Evolutionary conservation across 2,888 invertebrate species (phyloP).

Genomic region (Tetanocera ferruginea): DNA sequence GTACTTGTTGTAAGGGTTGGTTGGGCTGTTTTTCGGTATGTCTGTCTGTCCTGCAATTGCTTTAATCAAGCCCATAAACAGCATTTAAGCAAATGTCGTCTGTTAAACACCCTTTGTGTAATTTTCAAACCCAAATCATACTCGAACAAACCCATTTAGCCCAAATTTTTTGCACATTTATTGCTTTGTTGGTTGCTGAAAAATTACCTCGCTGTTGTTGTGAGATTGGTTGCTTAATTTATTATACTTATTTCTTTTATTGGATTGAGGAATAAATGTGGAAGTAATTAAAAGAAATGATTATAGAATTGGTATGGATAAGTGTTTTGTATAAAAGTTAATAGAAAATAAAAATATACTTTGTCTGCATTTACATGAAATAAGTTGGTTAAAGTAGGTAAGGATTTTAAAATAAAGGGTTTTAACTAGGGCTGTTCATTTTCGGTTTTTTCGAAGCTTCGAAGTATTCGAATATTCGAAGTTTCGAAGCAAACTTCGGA

Average conservation of each 20-base stretch:
- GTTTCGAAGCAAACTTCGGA: no score
- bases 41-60: not conserved
- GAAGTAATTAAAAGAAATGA: no score
- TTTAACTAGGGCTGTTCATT: no score
- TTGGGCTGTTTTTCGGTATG: not conserved
- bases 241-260: not conserved
- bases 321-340: no score
- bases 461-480: no score
- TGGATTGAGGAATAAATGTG: not conserved
- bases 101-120: not conserved
- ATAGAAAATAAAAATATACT: no score
- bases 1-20: not conserved
- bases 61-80: slow-evolving; percentile 21
- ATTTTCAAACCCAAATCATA: not conserved
- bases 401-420: no score
- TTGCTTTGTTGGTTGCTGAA: not conserved
- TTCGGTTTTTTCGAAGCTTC: no score
- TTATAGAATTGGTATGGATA: no score
- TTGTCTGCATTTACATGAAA: no score
- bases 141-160: not conserved
- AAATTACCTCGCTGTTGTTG: not conserved
- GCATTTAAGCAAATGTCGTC: slow-evolving; percentile 9
- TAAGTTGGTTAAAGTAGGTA: no score
- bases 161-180: not conserved
- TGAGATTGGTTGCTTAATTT: not conserved